phyloP scores from a whole-genome alignment of 2,113 vertebrate species.

The Atlantisia rogersi region DNA sequence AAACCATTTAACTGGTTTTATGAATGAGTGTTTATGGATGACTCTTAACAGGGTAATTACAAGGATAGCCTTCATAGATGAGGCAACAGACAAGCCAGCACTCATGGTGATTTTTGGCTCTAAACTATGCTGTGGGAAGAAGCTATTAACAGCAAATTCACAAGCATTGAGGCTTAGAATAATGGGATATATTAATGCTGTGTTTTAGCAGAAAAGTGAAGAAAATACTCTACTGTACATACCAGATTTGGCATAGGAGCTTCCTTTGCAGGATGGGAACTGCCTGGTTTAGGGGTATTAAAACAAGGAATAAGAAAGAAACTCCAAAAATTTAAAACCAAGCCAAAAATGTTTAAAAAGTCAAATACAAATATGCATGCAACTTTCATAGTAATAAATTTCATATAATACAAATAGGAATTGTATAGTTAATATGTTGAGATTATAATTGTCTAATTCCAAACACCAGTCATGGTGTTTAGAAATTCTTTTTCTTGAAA shows the following conservation, averaged over 20 bases:
- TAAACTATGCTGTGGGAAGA: not conserved
- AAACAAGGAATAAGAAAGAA: not conserved
- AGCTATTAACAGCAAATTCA: not conserved
- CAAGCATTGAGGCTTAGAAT: not conserved
- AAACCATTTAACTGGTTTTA: not conserved
- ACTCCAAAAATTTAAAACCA: not conserved
- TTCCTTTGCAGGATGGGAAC: not conserved
- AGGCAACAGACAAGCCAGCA: not conserved
- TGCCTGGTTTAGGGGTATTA: not conserved
- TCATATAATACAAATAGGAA: not conserved
- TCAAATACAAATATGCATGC: not conserved
- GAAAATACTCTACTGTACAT: not conserved
- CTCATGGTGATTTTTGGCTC: not conserved
- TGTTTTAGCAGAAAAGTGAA: not conserved
- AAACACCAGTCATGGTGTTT: not conserved
- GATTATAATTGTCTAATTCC: not conserved
- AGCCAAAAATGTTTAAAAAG: not conserved
- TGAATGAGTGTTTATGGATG: not conserved
- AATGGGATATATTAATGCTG: not conserved
- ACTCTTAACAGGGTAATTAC: not conserved
- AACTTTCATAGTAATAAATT: not conserved
- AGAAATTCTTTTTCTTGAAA: not conserved
- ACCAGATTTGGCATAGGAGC: not conserved
- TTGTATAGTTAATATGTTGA: not conserved
- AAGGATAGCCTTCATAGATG: not conserved